phyloP scores from a whole-genome alignment of 2,888 invertebrate genomes.

The Lycocerus yunnanus region DNA sequence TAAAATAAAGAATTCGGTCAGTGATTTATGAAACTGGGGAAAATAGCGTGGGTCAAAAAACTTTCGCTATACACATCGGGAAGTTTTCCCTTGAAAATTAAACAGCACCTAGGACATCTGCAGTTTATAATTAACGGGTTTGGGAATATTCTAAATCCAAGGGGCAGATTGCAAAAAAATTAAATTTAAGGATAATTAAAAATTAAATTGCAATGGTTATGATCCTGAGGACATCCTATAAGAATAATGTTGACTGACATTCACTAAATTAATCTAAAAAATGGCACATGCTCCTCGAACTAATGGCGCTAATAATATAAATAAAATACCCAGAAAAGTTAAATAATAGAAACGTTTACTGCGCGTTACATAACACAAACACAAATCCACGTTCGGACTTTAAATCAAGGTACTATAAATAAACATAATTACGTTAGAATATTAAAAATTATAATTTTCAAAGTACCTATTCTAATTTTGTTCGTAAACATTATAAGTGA shows the following conservation, averaged over 20 bases:
- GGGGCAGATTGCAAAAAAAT: neutral
- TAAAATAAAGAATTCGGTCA: neutral
- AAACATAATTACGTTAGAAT: neutral
- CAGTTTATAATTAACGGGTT: neutral
- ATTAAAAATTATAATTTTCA: neutral
- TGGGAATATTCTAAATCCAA: neutral
- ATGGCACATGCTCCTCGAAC: neutral
- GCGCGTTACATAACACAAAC: neutral
- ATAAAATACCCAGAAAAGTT: neutral
- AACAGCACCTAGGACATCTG: neutral
- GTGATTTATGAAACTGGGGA: neutral
- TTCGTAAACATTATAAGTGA: neutral
- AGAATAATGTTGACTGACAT: neutral
- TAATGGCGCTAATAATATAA: neutral
- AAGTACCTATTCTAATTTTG: neutral
- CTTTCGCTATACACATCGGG: neutral
- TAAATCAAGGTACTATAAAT: neutral
- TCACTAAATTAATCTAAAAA: neutral
- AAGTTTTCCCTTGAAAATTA: neutral
- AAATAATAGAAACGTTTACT: neutral
- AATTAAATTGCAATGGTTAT: no score
- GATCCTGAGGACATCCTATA: no score
- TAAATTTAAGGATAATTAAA: no score
- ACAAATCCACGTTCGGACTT: neutral
- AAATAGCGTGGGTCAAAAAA: neutral